Conservation (phyloP, 1,140 invertebrate species). For the Calycopis cecrops region DNA sequence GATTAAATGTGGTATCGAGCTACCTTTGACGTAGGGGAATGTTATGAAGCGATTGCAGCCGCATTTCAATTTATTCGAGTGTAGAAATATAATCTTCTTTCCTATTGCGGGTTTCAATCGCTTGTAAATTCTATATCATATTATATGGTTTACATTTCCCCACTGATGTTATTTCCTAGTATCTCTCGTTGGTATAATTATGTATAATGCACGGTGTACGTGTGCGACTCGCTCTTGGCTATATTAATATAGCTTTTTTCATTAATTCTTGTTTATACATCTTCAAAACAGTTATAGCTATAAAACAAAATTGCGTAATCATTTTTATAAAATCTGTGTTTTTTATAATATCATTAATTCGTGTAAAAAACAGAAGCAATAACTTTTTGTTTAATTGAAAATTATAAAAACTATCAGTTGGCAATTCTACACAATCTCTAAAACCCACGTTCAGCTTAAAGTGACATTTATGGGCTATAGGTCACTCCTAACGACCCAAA, state of each 20-base stretch:
- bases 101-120: constrained; percentile 12
- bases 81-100: constrained; percentile 12
- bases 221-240: too few relatives aligned
- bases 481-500: constrained; percentile 17
- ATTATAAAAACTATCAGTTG: constrained; percentile 10
- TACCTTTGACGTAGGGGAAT: constrained; percentile 17
- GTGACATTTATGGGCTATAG: constrained; percentile 19
- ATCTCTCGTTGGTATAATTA: too few relatives aligned
- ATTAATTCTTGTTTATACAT: too few relatives aligned
- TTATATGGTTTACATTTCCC: too few relatives aligned
- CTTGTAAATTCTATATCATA: constrained; percentile 3
- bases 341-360: too few relatives aligned
- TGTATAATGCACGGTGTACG: too few relatives aligned
- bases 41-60: constrained; percentile 9
- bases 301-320: too few relatives aligned
- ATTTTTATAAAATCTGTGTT: too few relatives aligned
- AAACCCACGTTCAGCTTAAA: constrained; percentile 14
- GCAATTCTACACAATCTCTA: constrained; percentile 10
- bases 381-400: constrained; percentile 15
- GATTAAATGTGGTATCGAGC: constrained; percentile 25
- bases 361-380: not conserved
- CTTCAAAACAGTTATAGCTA: too few relatives aligned
- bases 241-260: too few relatives aligned
- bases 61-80: constrained; percentile 18
- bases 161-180: too few relatives aligned